Base-by-base conservation (phyloP, 2,113 vertebrate genomes). In the Empidonax traillii region DNA sequence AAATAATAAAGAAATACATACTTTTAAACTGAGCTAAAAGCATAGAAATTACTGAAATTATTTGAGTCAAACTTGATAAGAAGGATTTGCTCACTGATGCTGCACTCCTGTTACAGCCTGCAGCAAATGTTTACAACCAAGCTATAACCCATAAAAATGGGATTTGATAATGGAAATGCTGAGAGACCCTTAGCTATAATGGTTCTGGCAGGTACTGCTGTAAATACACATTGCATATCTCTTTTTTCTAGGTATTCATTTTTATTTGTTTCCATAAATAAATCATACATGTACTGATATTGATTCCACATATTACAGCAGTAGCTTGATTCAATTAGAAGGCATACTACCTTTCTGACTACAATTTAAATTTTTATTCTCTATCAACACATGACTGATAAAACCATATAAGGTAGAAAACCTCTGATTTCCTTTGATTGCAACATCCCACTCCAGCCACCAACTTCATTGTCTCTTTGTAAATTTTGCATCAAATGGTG, bases 71-170 rank as follows among this genome's bases (percentile, higher is more conserved):
- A 96, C 59, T 67, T 71, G 67, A 39, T 86, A 94, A 85, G 75
- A 89, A 75, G 78, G 83, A 96, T 95, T 96, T 95, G 89, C 94
- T 94, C 95, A 95, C 67, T 87, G 85, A 96, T 91, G 89, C 75
- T 93, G 78, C 82, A 88, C 59, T 96, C 75, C 59, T 67, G 78
- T 83, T 94, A 83, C 46, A 96, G 94, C 85, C 85, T 88, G 71
- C 67, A 96, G 94, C 43, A 7, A 94, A 85, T 71, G 71, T 96
- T 96, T 96, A 95, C 90, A 95, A 89, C 74, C 55, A 79, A 87
- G 84, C 78, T 89, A 69, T 94, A 96, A 96, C 85, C 77, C 87
- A 69, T 90, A 95, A 96, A 96, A 97, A 93, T 44, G 51, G 65
- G 72, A 94, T 91, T 96, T 94, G 87, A 94, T 95, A 94, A 93